Conservation (phyloP, 2,113 vertebrate genomes). For the Oncorhynchus keta region DNA sequence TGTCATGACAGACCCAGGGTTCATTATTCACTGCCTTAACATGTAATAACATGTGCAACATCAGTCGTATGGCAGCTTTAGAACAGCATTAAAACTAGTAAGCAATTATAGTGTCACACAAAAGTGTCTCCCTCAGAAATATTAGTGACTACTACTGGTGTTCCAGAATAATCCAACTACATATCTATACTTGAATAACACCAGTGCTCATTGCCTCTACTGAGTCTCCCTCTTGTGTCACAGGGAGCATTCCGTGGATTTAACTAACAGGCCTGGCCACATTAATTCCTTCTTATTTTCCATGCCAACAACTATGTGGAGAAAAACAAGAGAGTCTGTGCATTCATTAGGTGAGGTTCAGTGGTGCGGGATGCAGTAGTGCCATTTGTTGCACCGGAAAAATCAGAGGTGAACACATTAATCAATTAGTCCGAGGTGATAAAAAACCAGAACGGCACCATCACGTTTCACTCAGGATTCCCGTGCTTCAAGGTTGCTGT, state of each 20-base stretch:
- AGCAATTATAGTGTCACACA: too few relatives aligned
- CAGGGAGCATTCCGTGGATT: slow-evolving; percentile 51
- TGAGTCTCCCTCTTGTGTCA: slow-evolving; percentile 57
- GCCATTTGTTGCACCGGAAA: slow-evolving; percentile 65
- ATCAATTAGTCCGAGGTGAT: slow-evolving; percentile 70
- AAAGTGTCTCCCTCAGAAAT: too few relatives aligned
- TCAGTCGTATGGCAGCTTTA: too few relatives aligned
- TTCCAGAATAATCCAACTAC: too few relatives aligned
- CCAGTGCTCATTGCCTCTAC: slow-evolving; percentile 33
- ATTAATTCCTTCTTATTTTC: slow-evolving; percentile 70
- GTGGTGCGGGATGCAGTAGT: slow-evolving; percentile 34
- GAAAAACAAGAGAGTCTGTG: slow-evolving; percentile 60
- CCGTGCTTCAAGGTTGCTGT: slow-evolving; percentile 58
- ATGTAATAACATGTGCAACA: too few relatives aligned
- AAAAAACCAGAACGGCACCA: slow-evolving; percentile 54
- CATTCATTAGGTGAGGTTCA: slow-evolving; percentile 69
- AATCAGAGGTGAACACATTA: slow-evolving; percentile 65
- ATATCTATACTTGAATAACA: not conserved
- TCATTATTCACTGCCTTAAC: too few relatives aligned
- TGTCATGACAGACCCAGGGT: too few relatives aligned
- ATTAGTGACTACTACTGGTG: too few relatives aligned
- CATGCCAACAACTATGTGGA: slow-evolving; percentile 58
- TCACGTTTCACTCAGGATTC: slow-evolving; percentile 56
- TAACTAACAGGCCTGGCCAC: slow-evolving; percentile 50
- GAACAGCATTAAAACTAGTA: too few relatives aligned